Evolutionary conservation across 1,140 invertebrate species (phyloP).

Genomic region (Elymnias hypermnestra): DNA sequence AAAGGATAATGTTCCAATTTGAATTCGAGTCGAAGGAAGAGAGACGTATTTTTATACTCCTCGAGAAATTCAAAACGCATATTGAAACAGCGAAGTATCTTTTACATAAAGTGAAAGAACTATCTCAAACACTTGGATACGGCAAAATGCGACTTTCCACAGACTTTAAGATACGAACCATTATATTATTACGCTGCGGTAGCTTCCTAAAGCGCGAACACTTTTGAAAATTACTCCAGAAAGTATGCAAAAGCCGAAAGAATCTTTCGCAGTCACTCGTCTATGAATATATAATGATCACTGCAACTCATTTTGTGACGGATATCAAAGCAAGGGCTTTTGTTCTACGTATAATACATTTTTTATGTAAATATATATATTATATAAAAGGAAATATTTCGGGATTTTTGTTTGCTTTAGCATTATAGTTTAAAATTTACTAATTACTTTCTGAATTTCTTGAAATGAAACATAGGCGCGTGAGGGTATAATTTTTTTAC

Average conservation of each 20-base stretch:
- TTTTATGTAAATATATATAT: slow-evolving; percentile 16
- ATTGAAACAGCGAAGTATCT: slow-evolving; percentile 24
- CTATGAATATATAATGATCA: slow-evolving; percentile 65
- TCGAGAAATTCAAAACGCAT: slow-evolving; percentile 17
- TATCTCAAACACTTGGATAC: slow-evolving; percentile 22
- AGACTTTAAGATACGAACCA: slow-evolving; percentile 35
- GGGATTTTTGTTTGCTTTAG: no score
- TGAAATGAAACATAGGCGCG: no score
- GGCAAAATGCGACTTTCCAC: slow-evolving; percentile 19
- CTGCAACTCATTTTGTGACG: slow-evolving; percentile 29
- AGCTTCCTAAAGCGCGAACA: slow-evolving; percentile 36
- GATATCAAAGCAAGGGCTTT: slow-evolving; percentile 27
- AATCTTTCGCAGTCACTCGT: slow-evolving; percentile 51
- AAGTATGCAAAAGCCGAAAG: slow-evolving; percentile 33
- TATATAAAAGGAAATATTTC: no score
- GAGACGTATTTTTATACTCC: slow-evolving; percentile 16
- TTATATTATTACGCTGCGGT: slow-evolving; percentile 63
- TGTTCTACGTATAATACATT: slow-evolving; percentile 29
- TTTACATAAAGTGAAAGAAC: slow-evolving; percentile 24
- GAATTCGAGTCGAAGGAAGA: slow-evolving; percentile 6
- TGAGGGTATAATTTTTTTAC: no score
- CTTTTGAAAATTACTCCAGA: slow-evolving; percentile 35
- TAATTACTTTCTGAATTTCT: no score
- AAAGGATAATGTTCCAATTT: slow-evolving; percentile 3
- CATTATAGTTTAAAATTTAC: no score